phyloP scores from a whole-genome alignment of 2,888 invertebrate genomes.

The Lumbricus terrestris region DNA sequence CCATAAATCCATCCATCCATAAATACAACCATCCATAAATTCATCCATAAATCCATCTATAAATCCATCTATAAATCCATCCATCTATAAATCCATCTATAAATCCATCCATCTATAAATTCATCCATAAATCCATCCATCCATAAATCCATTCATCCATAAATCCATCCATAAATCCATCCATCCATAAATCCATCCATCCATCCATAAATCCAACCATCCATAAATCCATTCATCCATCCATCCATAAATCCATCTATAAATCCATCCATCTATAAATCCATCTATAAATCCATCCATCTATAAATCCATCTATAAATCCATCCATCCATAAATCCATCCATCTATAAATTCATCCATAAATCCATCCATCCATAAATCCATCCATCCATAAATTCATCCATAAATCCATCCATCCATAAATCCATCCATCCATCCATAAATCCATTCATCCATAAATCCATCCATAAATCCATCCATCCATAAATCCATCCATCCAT shows the following conservation, averaged over 20 bases:
- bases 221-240: not conserved
- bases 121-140: not conserved
- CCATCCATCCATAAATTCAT: not conserved
- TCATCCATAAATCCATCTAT: no score
- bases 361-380: not conserved
- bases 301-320: no score
- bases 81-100: not conserved
- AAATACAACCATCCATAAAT: not conserved
- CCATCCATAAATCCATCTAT: no score
- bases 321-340: not conserved
- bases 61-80: not conserved
- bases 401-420: not conserved
- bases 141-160: not conserved
- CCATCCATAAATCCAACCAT: not conserved
- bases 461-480: not conserved
- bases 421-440: not conserved
- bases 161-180: no score
- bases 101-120: not conserved
- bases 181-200: not conserved
- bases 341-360: no score
- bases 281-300: not conserved
- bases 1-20: not conserved
- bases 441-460: no score
- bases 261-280: not conserved
- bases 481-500: not conserved